Percentiles rank a stretch among this genome's conserved stretches.
Evolutionary conservation across 2,797 vertebrate genomes (phyloP).

Genomic region (Limnodromus scolopaceus): DNA sequence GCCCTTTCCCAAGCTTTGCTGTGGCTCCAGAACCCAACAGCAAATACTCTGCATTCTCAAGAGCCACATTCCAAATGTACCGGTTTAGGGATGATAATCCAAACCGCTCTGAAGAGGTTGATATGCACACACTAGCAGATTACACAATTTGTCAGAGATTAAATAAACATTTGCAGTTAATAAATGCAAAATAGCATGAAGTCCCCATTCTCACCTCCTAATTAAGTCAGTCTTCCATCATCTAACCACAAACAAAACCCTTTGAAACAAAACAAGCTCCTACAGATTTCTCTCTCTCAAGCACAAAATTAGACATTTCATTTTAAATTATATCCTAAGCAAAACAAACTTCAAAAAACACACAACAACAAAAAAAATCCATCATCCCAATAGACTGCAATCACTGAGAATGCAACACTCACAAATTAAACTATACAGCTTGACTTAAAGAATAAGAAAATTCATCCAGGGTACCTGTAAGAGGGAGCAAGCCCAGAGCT

Average conservation of each 20-base stretch:
- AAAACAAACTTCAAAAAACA: background rate
- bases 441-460: background rate
- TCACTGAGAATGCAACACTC: background rate
- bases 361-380: background rate
- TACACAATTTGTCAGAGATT: background rate
- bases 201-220: background rate
- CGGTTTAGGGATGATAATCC: background rate
- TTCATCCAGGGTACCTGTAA: background rate
- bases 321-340: background rate
- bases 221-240: background rate
- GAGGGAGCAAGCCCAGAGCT: background rate
- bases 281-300: background rate
- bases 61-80: background rate
- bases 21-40: background rate
- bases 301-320: background rate
- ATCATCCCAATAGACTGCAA: background rate
- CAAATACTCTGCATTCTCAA: background rate
- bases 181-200: background rate
- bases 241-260: background rate
- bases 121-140: background rate
- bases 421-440: background rate
- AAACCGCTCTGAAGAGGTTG: background rate
- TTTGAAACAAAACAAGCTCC: background rate
- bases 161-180: background rate
- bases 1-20: background rate